These are phyloP conservation scores for Augochlora pura DNA, from an alignment of 1,140 invertebrate genomes.

Conservation along the genomic window DNA sequence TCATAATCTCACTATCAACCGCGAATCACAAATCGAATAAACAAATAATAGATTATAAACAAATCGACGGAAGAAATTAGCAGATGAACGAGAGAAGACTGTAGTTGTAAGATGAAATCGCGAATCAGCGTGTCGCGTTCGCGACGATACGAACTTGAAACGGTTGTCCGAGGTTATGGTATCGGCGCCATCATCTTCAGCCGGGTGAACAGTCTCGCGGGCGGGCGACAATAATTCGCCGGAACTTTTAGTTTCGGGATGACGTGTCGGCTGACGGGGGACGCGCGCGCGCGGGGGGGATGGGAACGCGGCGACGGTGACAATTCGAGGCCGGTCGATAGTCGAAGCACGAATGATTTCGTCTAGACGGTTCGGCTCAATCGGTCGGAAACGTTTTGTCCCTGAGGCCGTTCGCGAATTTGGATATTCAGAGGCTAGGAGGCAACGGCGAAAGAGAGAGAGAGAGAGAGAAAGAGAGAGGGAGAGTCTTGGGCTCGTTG, in stretches of 20 bases:
- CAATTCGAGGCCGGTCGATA: conserved; percentile 15
- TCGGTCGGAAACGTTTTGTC: conserved; percentile 60
- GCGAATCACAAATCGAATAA: no score
- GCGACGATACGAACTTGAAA: neutral
- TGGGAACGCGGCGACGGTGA: neutral
- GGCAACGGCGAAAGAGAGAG: no score
- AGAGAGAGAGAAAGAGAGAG: no score
- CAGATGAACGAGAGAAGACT: neutral
- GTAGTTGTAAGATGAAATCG: neutral
- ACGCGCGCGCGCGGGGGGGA: no score
- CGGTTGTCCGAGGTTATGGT: neutral
- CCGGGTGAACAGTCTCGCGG: neutral
- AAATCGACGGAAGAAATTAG: no score
- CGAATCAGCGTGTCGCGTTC: neutral
- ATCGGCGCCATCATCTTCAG: neutral
- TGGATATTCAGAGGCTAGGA: conserved; percentile 23
- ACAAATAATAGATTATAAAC: no score
- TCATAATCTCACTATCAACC: no score
- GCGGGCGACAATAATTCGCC: neutral
- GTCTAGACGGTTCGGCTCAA: conserved; percentile 44
- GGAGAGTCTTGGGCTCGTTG: conserved; percentile 46
- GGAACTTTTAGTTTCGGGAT: conserved; percentile 9
- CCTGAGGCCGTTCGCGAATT: conserved; percentile 43
- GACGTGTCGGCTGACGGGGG: no score
- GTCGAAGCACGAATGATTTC: conserved; percentile 45